A percentile compares a stretch with the other conserved stretches of the same genome.
Evolutionary conservation across 2,113 vertebrate species (phyloP).

Genomic region (Macrotus californicus): DNA sequence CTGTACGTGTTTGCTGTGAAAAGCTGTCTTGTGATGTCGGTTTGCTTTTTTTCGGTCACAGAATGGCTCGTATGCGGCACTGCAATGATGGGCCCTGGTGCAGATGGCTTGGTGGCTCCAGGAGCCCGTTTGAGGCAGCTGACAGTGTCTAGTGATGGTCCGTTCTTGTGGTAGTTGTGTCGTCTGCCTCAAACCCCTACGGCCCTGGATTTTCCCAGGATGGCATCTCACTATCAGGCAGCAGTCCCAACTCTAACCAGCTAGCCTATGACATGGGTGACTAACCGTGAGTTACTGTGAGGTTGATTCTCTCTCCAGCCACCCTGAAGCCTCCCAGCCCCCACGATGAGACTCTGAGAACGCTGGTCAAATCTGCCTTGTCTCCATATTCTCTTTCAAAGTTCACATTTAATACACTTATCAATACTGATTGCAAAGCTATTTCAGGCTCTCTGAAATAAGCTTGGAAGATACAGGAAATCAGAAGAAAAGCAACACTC

Average conservation of each 20-base stretch:
- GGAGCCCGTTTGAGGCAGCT: neutral
- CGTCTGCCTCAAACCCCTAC: neutral
- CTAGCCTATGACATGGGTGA: neutral
- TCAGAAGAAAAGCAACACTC: neutral
- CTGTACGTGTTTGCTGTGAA: neutral
- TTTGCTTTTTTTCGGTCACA: neutral
- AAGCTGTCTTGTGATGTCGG: neutral
- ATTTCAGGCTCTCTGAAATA: neutral
- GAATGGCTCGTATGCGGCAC: neutral
- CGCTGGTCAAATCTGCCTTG: neutral
- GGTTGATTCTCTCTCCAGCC: neutral
- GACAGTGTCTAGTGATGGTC: neutral
- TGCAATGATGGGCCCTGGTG: neutral
- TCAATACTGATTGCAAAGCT: neutral
- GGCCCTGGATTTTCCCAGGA: neutral
- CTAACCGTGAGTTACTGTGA: too few relatives aligned
- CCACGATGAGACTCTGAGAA: neutral
- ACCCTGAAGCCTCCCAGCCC: neutral
- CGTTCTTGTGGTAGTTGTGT: neutral
- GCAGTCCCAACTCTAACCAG: neutral
- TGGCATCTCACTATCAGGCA: neutral
- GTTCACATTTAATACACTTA: neutral
- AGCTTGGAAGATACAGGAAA: neutral
- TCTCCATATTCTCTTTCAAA: neutral
- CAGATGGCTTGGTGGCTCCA: neutral